A percentile compares a stretch with the other conserved stretches of the same genome.
phyloP scores from a whole-genome alignment of 1,140 invertebrate genomes.

The Batillaria attramentaria region DNA sequence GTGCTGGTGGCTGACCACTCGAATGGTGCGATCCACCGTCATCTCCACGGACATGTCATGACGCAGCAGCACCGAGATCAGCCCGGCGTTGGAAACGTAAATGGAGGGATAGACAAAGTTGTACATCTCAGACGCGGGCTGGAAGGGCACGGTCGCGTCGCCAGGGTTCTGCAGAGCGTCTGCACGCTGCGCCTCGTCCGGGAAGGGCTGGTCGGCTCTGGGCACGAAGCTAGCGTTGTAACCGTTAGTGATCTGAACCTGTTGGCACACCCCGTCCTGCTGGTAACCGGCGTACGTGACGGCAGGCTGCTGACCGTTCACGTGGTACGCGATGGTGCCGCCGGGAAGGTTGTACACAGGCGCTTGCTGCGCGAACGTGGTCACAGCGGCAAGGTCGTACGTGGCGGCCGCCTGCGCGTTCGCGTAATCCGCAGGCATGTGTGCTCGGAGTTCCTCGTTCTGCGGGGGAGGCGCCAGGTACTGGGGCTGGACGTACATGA shows the following conservation, averaged over 20 bases:
- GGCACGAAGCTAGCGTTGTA: not conserved
- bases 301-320: slow-evolving; percentile 6
- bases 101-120: slow-evolving; percentile 61
- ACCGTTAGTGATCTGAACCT: slow-evolving; percentile 11
- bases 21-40: slow-evolving; percentile 61
- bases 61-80: slow-evolving; percentile 63
- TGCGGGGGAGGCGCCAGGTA: not conserved
- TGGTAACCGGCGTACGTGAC: not conserved
- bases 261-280: slow-evolving; percentile 17
- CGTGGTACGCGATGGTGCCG: slow-evolving; percentile 16
- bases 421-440: not conserved
- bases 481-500: slow-evolving; percentile 20
- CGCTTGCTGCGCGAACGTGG: slow-evolving; percentile 1
- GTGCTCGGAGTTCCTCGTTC: not conserved
- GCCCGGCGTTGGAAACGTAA: slow-evolving; percentile 59
- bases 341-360: slow-evolving; percentile 12
- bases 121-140: slow-evolving; percentile 32
- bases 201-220: not conserved
- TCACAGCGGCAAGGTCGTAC: not conserved
- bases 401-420: not conserved
- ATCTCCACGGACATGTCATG: slow-evolving; percentile 65
- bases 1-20: slow-evolving; percentile 62
- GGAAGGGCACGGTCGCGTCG: slow-evolving; percentile 2
- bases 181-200: not conserved
- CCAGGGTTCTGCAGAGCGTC: slow-evolving; percentile 1